A percentile compares a stretch with the other conserved stretches of the same genome.
These are phyloP conservation scores for Galaxias olidus DNA, from an alignment of 2,797 vertebrate species.

Conservation along the genomic window DNA sequence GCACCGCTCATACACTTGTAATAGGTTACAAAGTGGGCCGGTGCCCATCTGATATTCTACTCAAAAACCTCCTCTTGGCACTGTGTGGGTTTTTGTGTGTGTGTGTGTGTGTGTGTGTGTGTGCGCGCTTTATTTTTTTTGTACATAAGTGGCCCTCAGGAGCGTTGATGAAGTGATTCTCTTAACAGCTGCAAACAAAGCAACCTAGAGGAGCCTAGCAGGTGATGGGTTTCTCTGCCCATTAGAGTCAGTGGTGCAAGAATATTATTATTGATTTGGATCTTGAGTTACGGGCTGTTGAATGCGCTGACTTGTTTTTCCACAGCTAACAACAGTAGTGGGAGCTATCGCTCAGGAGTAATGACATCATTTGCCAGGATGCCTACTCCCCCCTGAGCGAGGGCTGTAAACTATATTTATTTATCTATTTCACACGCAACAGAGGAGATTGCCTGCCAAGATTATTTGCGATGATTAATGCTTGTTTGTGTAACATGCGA, in stretches of 20 bases:
- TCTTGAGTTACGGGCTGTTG: slow-evolving; percentile 59
- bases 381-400: slow-evolving; percentile 39
- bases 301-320: slow-evolving; percentile 51
- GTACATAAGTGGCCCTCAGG: slow-evolving; percentile 17
- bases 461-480: slow-evolving; percentile 65
- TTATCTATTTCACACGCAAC: slow-evolving; percentile 50
- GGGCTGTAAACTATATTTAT: slow-evolving; percentile 61
- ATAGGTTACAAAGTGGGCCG: too few species aligned
- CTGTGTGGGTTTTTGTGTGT: not conserved
- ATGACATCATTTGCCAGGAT: slow-evolving; percentile 61
- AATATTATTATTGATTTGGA: slow-evolving; percentile 74
- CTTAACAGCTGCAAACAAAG: slow-evolving; percentile 25
- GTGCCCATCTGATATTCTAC: too few species aligned
- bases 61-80: not conserved
- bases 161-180: slow-evolving; percentile 49
- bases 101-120: not conserved
- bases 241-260: slow-evolving; percentile 54
- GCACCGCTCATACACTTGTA: too few species aligned
- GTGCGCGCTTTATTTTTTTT: too few species aligned
- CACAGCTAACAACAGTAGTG: slow-evolving; percentile 53
- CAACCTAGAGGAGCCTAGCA: slow-evolving; percentile 33
- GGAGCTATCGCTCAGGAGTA: slow-evolving; percentile 60
- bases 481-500: slow-evolving; percentile 52
- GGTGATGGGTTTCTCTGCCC: slow-evolving; percentile 56
- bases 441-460: slow-evolving; percentile 67